These are phyloP conservation scores for Aphelinus certus DNA, from an alignment of 1,140 invertebrate genomes.

Conservation along the genomic window DNA sequence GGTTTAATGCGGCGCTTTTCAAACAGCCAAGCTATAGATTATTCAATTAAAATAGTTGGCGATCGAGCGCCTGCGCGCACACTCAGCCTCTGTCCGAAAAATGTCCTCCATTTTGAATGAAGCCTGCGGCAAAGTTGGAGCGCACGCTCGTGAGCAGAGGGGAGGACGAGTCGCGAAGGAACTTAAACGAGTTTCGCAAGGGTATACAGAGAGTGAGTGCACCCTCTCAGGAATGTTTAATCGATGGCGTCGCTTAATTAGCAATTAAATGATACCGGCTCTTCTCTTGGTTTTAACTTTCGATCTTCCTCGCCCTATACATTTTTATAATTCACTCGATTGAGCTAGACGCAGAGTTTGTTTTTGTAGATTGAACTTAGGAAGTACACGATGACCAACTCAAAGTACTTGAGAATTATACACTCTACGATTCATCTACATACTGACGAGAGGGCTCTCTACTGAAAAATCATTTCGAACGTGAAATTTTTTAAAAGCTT, in stretches of 20 bases:
- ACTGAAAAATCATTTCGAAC: too few relatives aligned
- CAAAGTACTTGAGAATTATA: too few relatives aligned
- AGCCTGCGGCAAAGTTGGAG: conserved; percentile 17
- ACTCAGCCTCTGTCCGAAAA: not conserved
- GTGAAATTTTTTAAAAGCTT: too few relatives aligned
- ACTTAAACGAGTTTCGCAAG: conserved; percentile 36
- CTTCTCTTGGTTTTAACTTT: conserved; percentile 16
- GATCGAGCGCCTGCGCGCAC: not conserved
- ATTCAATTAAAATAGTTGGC: conserved; percentile 35
- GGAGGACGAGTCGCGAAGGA: conserved; percentile 14
- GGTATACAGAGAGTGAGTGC: conserved; percentile 4
- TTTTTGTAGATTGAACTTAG: too few relatives aligned
- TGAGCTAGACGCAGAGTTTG: too few relatives aligned
- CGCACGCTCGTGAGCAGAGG: not conserved
- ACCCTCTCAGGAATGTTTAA: conserved; percentile 27
- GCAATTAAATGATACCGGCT: conserved; percentile 29
- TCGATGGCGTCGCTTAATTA: conserved; percentile 36
- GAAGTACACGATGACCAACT: too few relatives aligned
- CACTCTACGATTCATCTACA: too few relatives aligned
- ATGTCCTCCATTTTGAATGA: conserved; percentile 18
- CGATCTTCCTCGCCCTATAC: not conserved
- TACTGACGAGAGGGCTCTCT: too few relatives aligned
- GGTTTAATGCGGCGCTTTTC: too few relatives aligned
- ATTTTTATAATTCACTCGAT: not conserved
- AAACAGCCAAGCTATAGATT: conserved; percentile 12